phyloP scores from a whole-genome alignment of 2,113 vertebrate genomes.

The Holacanthus passer region DNA sequence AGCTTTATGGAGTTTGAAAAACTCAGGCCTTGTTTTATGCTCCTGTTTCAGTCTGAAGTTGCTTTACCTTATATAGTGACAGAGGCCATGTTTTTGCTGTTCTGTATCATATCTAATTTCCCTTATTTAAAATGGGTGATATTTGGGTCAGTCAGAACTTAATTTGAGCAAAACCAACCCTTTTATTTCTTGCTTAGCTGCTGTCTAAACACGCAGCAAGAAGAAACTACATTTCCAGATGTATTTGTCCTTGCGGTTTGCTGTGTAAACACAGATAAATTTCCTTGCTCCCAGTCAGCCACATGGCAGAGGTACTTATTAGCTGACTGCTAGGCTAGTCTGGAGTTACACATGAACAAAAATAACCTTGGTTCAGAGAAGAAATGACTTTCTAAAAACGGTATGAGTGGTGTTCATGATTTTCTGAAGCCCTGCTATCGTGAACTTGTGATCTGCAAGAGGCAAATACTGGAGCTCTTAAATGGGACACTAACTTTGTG shows the following conservation, averaged over 20 bases:
- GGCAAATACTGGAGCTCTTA: neutral
- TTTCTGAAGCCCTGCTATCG: slow-evolving; percentile 6
- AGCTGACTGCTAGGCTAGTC: slow-evolving; percentile 25
- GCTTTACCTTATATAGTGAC: slow-evolving; percentile 34
- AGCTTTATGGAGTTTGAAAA: slow-evolving; percentile 39
- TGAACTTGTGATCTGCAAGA: neutral
- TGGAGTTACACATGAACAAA: slow-evolving; percentile 59
- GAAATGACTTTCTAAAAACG: slow-evolving; percentile 53
- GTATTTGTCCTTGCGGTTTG: slow-evolving; percentile 8
- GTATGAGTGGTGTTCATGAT: neutral
- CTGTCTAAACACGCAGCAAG: neutral
- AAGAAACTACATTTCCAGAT: slow-evolving; percentile 9
- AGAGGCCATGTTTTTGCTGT: slow-evolving; percentile 36
- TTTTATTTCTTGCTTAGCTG: slow-evolving; percentile 6
- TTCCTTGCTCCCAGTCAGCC: slow-evolving; percentile 8
- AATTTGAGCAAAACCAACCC: slow-evolving; percentile 5
- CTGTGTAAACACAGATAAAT: slow-evolving; percentile 48
- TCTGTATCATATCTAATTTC: slow-evolving; percentile 59
- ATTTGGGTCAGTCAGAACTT: slow-evolving; percentile 13
- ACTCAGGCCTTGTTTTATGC: slow-evolving; percentile 59
- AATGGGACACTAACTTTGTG: slow-evolving; percentile 24
- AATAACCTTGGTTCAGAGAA: slow-evolving; percentile 54
- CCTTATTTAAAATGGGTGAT: slow-evolving; percentile 30
- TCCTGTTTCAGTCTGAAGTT: slow-evolving; percentile 49
- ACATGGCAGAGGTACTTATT: slow-evolving; percentile 33